phyloP scores from a whole-genome alignment of 2,888 invertebrate genomes.

The Harpalus rubripes region DNA sequence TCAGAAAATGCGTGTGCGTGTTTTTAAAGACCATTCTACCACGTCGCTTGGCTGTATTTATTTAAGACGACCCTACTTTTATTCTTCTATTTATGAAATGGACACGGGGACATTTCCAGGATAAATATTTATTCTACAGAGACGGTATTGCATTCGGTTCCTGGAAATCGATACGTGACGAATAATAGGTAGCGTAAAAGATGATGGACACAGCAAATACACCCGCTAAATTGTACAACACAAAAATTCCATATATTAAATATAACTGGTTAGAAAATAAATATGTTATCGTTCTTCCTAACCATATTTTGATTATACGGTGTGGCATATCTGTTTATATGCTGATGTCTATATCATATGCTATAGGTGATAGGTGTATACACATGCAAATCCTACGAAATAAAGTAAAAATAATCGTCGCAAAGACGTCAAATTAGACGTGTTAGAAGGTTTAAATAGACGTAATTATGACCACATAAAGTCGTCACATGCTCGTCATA shows the following conservation, averaged over 20 bases:
- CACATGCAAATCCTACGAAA: too few relatives aligned
- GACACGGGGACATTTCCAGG: constrained; percentile 76
- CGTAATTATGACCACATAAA: too few relatives aligned
- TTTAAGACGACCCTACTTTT: constrained; percentile 74
- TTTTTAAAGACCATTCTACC: constrained; percentile 53
- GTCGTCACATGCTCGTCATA: too few relatives aligned
- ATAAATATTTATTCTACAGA: constrained; percentile 76
- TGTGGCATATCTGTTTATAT: too few relatives aligned
- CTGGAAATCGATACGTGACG: constrained; percentile 48
- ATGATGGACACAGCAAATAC: constrained; percentile 31
- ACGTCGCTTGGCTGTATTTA: constrained; percentile 72
- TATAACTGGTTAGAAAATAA: neutral
- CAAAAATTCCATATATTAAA: neutral
- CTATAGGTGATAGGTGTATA: too few relatives aligned
- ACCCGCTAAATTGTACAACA: neutral
- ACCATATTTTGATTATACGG: too few relatives aligned
- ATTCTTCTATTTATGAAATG: constrained; percentile 74
- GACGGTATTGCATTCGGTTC: constrained; percentile 49
- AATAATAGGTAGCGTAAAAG: constrained; percentile 35
- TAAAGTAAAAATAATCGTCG: too few relatives aligned
- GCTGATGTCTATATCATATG: too few relatives aligned
- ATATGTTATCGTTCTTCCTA: neutral
- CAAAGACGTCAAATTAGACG: too few relatives aligned
- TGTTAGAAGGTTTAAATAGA: too few relatives aligned
- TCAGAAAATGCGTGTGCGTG: constrained; percentile 29